Evolutionary conservation across 2,888 invertebrate genomes (phyloP).

Genomic region (Chouioia cunea): DNA sequence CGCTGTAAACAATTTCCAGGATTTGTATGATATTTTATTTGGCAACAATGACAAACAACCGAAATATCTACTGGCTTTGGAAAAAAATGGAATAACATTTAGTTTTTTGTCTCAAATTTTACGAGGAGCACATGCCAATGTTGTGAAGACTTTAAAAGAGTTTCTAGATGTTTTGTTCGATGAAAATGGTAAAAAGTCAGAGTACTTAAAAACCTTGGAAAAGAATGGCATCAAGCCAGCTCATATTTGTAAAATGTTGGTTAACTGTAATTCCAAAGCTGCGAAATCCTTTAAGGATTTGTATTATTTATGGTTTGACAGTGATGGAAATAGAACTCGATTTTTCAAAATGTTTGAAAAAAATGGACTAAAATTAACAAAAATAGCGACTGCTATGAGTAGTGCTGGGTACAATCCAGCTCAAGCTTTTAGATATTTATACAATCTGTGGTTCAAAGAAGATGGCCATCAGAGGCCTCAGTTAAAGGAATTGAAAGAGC

Average conservation of each 20-base stretch:
- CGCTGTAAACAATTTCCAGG: conserved; percentile 55
- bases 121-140: conserved; percentile 47
- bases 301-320: conserved; percentile 51
- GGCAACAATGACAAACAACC: conserved; percentile 38
- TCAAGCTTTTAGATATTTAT: conserved; percentile 56
- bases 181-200: conserved; percentile 35
- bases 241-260: conserved; percentile 54
- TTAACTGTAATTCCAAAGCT: conserved; percentile 51
- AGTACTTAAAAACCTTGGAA: conserved; percentile 37
- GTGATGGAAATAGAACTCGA: conserved; percentile 50
- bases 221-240: conserved; percentile 50
- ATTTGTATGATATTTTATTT: conserved; percentile 55
- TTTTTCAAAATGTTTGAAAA: conserved; percentile 40
- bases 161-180: conserved; percentile 55
- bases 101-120: conserved; percentile 53
- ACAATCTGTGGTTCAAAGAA: conserved; percentile 53
- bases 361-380: conserved; percentile 50
- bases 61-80: conserved; percentile 31
- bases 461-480: conserved; percentile 37
- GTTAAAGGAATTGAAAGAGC: conserved; percentile 43
- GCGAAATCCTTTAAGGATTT: conserved; percentile 56
- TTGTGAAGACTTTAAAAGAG: conserved; percentile 55
- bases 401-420: conserved; percentile 49
- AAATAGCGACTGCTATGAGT: conserved; percentile 53
- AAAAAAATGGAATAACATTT: conserved; percentile 49